Base-by-base conservation (phyloP, 1,140 invertebrate species). In the Eulimnadia texana region DNA sequence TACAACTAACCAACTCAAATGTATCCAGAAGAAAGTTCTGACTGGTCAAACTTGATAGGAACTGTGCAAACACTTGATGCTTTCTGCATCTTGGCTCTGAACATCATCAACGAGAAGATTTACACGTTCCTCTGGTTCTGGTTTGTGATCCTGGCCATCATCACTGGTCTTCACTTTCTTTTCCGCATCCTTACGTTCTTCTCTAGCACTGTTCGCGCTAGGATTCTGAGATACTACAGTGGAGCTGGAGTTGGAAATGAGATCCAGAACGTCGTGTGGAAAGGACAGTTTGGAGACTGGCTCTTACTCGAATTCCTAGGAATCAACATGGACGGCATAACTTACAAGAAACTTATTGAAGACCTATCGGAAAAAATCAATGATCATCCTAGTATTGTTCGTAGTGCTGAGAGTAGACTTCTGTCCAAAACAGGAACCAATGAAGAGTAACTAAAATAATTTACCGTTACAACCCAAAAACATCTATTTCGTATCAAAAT, bases 311-410 rank as follows among this genome's bases (percentile, higher is more conserved):
- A 73, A 63, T 66, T 73, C 49, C 62, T 73, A 6, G 68, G 66
- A 58, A 67, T 73, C 66, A 72, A 73, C 51, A 66, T 74, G 71
- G 89, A 94, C 70, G 86, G 89, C 13, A 73, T 92, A 11, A 85
- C 93, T 66, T 94, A 87, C 73, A 86, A 89, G 66, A 86, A n/a
- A 68, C 77, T 94, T 52, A 82, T 94, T 66, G 70, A n/a, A n/a
- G n/a, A n/a, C n/a, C n/a, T n/a, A n/a, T n/a, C n/a, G n/a, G n/a
- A n/a, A n/a, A n/a, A n/a, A n/a, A n/a, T n/a, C n/a, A n/a, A n/a
- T n/a, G n/a, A n/a, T n/a, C n/a, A n/a, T n/a, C n/a, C n/a, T n/a
- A n/a, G n/a, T n/a, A n/a, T n/a, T n/a, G n/a, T n/a, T n/a, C n/a
- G n/a, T n/a, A n/a, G n/a, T n/a, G n/a, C n/a, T n/a, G n/a, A n/a